Evolutionary conservation across 2,113 vertebrate species (phyloP).

Genomic region (Orientallactaga bullata): DNA sequence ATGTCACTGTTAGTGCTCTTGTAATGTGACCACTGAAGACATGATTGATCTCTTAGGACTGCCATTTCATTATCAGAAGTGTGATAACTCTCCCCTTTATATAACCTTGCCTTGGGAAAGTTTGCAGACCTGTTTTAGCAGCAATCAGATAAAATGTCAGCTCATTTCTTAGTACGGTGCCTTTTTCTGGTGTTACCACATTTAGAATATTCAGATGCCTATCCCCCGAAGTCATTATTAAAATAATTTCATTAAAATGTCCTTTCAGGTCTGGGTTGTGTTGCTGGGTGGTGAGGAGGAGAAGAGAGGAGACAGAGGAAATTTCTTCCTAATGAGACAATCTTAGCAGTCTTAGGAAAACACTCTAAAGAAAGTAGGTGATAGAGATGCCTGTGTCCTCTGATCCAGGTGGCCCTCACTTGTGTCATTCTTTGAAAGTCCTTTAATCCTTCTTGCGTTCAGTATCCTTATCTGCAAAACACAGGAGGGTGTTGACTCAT

Average conservation of each 20-base stretch:
- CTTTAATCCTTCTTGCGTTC: background rate
- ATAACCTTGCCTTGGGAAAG: conserved; percentile 11
- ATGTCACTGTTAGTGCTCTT: background rate
- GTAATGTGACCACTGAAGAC: background rate
- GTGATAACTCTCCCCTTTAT: conserved; percentile 8
- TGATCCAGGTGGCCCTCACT: background rate
- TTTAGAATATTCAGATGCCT: background rate
- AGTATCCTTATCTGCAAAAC: conserved; percentile 10
- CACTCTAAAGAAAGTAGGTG: background rate
- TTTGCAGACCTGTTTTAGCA: background rate
- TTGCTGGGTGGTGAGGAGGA: background rate
- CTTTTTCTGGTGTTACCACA: background rate
- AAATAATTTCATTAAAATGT: background rate
- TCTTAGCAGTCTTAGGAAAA: background rate
- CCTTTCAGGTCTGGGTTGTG: background rate
- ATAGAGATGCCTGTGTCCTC: background rate
- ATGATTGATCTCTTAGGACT: conserved; percentile 22
- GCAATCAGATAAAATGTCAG: background rate
- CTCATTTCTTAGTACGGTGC: background rate
- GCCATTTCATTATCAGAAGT: conserved; percentile 34
- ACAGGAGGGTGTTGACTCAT: background rate
- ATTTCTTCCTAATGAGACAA: background rate
- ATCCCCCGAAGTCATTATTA: background rate
- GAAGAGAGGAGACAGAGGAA: background rate
- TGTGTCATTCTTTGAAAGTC: background rate